A percentile compares a stretch with the other conserved stretches of the same genome.
These are phyloP conservation scores for Crotalus viridis DNA, from an alignment of 2,113 vertebrate species.

Conservation along the genomic window DNA sequence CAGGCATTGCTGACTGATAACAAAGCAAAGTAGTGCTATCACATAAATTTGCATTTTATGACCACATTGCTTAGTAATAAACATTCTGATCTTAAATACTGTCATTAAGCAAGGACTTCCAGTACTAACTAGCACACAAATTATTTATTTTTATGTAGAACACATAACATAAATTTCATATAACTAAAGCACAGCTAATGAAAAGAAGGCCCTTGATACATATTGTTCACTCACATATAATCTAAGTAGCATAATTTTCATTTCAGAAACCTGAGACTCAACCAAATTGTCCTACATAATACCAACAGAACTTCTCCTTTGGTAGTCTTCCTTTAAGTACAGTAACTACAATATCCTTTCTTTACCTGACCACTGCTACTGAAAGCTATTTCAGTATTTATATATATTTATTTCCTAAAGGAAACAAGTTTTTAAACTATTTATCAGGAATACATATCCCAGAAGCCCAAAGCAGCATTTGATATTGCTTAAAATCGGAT, in stretches of 20 bases:
- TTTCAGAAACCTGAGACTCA: neutral
- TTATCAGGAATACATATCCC: neutral
- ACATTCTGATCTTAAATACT: neutral
- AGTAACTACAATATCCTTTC: neutral
- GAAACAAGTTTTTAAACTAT: neutral
- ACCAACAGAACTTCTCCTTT: neutral
- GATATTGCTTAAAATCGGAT: neutral
- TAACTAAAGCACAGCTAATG: neutral
- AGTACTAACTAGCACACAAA: neutral
- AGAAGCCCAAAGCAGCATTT: neutral
- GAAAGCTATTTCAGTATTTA: neutral
- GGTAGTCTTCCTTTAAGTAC: neutral
- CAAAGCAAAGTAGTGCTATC: neutral
- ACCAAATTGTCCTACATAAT: neutral
- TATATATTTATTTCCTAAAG: neutral
- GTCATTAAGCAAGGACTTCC: neutral
- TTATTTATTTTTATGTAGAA: neutral
- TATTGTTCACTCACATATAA: neutral
- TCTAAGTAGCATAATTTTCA: neutral
- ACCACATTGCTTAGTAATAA: neutral
- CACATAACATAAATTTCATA: neutral
- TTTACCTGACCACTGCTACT: neutral
- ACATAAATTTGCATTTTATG: neutral
- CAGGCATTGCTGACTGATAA: neutral
- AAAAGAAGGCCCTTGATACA: neutral